Conservation (phyloP, 2,113 vertebrate species). For the Taurulus bubalis region DNA sequence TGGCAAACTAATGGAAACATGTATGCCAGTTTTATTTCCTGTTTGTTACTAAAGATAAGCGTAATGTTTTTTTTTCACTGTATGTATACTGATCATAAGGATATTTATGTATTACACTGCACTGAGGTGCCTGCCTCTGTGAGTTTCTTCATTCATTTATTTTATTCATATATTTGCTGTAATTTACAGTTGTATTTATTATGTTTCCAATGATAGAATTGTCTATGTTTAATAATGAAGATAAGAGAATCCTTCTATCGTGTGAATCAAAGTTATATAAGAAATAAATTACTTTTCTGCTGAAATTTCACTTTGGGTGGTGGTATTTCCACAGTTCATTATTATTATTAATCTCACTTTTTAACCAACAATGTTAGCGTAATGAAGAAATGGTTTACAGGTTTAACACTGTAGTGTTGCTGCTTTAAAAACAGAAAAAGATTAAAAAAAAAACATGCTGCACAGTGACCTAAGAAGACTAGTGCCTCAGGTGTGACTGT, state of each 20-base stretch:
- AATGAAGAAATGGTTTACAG: neutral
- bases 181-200: slow-evolving; percentile 40
- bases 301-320: slow-evolving; percentile 2
- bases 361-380: neutral
- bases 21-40: neutral
- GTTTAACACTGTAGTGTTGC: neutral
- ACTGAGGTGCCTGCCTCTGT: neutral
- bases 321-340: neutral
- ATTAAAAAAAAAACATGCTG: neutral
- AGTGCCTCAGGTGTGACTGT: neutral
- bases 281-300: slow-evolving; percentile 47
- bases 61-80: slow-evolving; percentile 9
- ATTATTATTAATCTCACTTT: neutral
- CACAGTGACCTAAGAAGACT: neutral
- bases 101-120: slow-evolving; percentile 48
- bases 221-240: slow-evolving; percentile 22
- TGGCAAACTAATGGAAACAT: neutral
- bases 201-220: neutral
- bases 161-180: slow-evolving; percentile 1
- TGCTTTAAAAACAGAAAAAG: neutral
- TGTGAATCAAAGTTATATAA: slow-evolving; percentile 14
- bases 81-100: neutral
- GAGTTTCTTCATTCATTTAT: slow-evolving; percentile 7
- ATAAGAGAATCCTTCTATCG: slow-evolving; percentile 30
- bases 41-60: neutral